phyloP scores from a whole-genome alignment of 2,797 vertebrate species.

The Epinephelus malabaricus region DNA sequence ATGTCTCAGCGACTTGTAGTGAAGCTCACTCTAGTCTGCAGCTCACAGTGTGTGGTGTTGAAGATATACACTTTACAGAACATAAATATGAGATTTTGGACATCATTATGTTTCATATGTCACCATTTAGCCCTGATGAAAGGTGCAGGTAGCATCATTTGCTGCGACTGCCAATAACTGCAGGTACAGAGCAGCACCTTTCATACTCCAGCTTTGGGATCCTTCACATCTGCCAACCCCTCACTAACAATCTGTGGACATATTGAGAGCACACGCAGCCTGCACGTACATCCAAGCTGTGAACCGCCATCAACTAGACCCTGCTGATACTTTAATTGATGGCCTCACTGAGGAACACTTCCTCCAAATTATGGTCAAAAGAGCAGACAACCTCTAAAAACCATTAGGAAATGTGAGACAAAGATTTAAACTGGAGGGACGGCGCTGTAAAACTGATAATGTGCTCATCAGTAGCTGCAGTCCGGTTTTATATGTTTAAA shows the following conservation, averaged over 20 bases:
- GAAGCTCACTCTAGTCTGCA: not conserved
- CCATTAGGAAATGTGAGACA: slow-evolving; percentile 7
- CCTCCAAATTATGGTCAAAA: slow-evolving; percentile 12
- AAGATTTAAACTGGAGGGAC: not conserved
- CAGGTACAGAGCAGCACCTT: not conserved
- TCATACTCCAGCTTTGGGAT: slow-evolving; percentile 4
- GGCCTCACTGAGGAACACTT: slow-evolving; percentile 13
- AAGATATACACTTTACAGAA: not conserved
- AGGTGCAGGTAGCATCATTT: not conserved
- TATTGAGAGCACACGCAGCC: slow-evolving; percentile 3
- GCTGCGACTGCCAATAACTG: not conserved
- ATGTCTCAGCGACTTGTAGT: not conserved
- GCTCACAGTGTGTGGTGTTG: not conserved
- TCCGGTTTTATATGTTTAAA: not conserved
- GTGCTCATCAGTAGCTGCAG: slow-evolving; percentile 1
- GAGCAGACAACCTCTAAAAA: slow-evolving; percentile 12
- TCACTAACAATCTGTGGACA: slow-evolving; percentile 14
- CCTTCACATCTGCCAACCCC: slow-evolving; percentile 22
- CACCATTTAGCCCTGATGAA: not conserved
- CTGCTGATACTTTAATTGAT: slow-evolving; percentile 39
- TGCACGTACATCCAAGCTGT: slow-evolving; percentile 13
- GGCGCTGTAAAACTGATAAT: not conserved
- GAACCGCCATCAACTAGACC: slow-evolving; percentile 18
- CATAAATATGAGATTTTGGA: not conserved
- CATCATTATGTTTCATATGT: not conserved